Evolutionary conservation across 2,888 invertebrate species (phyloP), one percentile per base, ranked within the genome.

Genomic region (Lepidochrysops patricia): DNA sequence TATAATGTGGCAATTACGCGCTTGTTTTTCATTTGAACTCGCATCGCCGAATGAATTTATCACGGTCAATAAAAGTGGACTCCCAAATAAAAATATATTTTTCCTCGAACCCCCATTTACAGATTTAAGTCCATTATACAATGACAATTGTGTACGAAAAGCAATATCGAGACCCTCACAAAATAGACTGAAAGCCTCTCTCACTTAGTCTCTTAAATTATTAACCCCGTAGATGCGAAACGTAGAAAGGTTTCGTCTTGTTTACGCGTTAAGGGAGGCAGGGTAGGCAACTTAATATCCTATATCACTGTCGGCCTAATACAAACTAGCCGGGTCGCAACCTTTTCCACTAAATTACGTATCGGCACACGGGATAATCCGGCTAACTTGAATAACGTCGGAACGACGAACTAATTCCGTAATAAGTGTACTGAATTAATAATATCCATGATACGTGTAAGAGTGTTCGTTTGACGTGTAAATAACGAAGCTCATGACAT

Each of bases 291-390:
- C 86, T 87, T 87, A 87, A 88, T 88, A 82, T 82, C 85, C 88
- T 87, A 84, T 88, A 87, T 89, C 87, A 89, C 84, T 86, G 86
- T 84, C 85, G 80, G 82, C 79, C 81, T 80, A 82, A 84, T 83
- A 84, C 85, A 84, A 88, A 87, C 85, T 87, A 82, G 84, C 80
- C 74, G 85, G 87, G 82, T 84, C 84, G 77, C 80, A 84, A 86
- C 87, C 87, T 88, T 88, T 87, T 86, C 86, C 85, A 84, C 82
- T 86, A 83, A 87, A 89, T 89, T 89, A 83, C 84, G 81, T 87
- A 89, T 88, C 81, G 84, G 84, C 81, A 77, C 75, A 80, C 75
- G 81, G 84, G 84, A 84, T 88, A 84, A 86, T 84, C 84, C 79
- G 67, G 75, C 78, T 80, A 77, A 84, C 79, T 84, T 77, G 80